Evolutionary conservation across 2,797 vertebrate species (phyloP).

Genomic region (Onychomys arenicola): DNA sequence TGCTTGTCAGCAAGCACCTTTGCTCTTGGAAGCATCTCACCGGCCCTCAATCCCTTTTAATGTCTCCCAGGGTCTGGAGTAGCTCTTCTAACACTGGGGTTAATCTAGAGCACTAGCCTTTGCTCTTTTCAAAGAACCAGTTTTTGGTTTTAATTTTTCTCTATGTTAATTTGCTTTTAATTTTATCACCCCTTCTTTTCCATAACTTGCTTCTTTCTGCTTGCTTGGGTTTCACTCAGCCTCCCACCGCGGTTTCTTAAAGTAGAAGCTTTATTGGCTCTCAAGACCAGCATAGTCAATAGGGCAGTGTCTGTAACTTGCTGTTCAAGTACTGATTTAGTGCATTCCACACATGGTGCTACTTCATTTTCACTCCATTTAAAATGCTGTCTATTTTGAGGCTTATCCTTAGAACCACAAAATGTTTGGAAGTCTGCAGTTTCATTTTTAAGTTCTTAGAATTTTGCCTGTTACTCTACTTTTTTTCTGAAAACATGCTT

Average conservation of each 20-base stretch:
- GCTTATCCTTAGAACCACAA: background rate
- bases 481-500: background rate
- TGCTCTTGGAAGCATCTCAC: background rate
- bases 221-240: conserved; percentile 30
- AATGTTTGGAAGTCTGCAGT: conserved; percentile 1
- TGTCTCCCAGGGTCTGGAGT: background rate
- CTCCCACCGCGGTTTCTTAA: background rate
- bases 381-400: conserved; percentile 14
- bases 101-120: background rate
- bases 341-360: background rate
- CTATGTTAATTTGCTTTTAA: background rate
- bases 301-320: background rate
- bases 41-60: background rate
- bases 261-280: background rate
- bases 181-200: background rate
- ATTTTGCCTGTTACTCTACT: background rate
- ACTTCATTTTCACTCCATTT: conserved; percentile 28
- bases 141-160: conserved; percentile 38
- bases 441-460: conserved; percentile 31
- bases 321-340: background rate
- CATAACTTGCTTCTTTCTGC: background rate
- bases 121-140: background rate
- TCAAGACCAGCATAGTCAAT: background rate
- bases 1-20: background rate
- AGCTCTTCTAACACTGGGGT: background rate